These are phyloP conservation scores for Macaria notata DNA, from an alignment of 2,888 invertebrate genomes.

Conservation along the genomic window DNA sequence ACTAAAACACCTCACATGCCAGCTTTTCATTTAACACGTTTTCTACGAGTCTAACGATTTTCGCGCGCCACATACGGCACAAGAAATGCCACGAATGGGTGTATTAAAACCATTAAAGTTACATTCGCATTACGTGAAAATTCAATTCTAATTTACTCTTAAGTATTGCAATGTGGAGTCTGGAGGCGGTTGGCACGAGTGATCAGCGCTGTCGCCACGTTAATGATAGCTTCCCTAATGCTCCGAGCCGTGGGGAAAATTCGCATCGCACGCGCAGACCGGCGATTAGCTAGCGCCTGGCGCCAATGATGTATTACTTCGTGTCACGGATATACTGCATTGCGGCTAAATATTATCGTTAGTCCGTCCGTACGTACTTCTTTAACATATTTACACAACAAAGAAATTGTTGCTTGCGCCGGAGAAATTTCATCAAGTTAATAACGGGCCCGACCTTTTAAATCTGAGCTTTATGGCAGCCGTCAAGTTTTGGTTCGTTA, in stretches of 20 bases:
- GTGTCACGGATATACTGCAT: constrained; percentile 62
- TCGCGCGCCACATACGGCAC: constrained; percentile 20
- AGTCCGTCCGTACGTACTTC: constrained; percentile 10
- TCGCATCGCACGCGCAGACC: constrained; percentile 71
- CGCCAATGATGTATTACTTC: constrained; percentile 72
- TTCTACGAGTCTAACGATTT: constrained; percentile 6
- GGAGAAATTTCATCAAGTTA: constrained; percentile 8
- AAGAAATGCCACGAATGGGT: constrained; percentile 6
- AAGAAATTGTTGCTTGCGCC: constrained; percentile 4
- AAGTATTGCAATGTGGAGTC: constrained; percentile 46
- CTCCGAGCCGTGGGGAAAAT: constrained; percentile 66
- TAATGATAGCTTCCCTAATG: constrained; percentile 78
- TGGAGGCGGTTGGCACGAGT: constrained; percentile 52
- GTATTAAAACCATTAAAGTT: constrained; percentile 16
- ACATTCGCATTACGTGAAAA: constrained; percentile 40
- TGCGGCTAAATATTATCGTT: constrained; percentile 29
- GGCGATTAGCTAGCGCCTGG: constrained; percentile 64
- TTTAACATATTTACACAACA: constrained; percentile 8
- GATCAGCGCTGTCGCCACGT: constrained; percentile 69
- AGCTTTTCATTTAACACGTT: constrained; percentile 16
- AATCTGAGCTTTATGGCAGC: constrained; percentile 9
- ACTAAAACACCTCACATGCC: constrained; percentile 18
- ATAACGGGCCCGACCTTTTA: constrained; percentile 7
- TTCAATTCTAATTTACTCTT: constrained; percentile 52
- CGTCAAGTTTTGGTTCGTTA: constrained; percentile 12